Evolutionary conservation across 2,888 invertebrate species (phyloP).

Genomic region (Polyommatus icarus): DNA sequence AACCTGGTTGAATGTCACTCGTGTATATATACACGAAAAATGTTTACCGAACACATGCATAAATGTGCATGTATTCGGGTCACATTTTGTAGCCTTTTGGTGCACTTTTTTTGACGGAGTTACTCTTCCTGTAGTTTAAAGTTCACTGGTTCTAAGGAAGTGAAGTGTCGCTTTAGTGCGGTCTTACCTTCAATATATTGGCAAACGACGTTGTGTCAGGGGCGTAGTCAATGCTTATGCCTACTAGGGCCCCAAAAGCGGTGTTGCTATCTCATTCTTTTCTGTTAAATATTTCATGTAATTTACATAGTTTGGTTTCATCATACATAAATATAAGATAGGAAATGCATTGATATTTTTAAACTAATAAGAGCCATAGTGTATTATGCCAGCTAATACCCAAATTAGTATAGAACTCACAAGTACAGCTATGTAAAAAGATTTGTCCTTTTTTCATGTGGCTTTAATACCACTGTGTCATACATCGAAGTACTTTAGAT

Average conservation of each 20-base stretch:
- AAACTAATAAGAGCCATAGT: neutral
- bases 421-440: neutral
- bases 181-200: neutral
- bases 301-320: neutral
- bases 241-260: neutral
- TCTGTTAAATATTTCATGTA: neutral
- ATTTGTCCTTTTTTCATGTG: neutral
- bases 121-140: too few relatives aligned
- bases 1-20: too few relatives aligned
- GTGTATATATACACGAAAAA: too few relatives aligned
- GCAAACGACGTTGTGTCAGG: neutral
- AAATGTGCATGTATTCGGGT: too few relatives aligned
- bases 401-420: neutral
- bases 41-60: too few relatives aligned
- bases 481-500: too few relatives aligned
- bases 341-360: neutral
- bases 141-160: too few relatives aligned
- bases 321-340: neutral
- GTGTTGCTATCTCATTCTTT: neutral
- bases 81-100: too few relatives aligned
- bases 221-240: neutral
- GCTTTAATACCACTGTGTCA: neutral
- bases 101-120: too few relatives aligned
- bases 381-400: neutral
- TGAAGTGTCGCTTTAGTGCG: too few relatives aligned